Evolutionary conservation across 2,797 vertebrate species (phyloP).

Genomic region (Antrozous pallidus): DNA sequence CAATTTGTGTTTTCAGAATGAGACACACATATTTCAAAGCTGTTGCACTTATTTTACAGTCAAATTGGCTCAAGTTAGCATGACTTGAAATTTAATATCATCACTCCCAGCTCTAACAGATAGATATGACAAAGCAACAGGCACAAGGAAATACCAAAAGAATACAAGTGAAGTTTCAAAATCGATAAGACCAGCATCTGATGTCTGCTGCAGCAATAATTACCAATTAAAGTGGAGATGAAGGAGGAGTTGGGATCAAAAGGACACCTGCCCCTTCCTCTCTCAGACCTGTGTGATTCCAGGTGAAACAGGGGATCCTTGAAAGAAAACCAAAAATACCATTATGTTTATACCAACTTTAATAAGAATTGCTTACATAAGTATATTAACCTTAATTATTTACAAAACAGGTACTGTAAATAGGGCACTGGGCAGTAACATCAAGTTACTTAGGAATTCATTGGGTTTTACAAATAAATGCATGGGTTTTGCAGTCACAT

Average conservation of each 20-base stretch:
- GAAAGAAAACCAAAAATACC: slow-evolving; percentile 64
- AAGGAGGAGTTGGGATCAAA: slow-evolving; percentile 92
- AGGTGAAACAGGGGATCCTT: slow-evolving; percentile 90
- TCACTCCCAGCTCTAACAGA: slow-evolving; percentile 13
- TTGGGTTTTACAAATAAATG: not conserved
- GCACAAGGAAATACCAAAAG: slow-evolving; percentile 56
- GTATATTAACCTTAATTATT: not conserved
- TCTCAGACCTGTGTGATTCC: slow-evolving; percentile 87
- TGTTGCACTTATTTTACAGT: slow-evolving; percentile 25
- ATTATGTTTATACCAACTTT: not conserved
- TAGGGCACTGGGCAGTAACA: not conserved
- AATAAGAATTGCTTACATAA: not conserved
- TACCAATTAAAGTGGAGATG: slow-evolving; percentile 88
- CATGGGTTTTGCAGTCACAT: not conserved
- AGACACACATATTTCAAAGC: not conserved
- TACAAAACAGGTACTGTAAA: not conserved
- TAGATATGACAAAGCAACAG: slow-evolving; percentile 11
- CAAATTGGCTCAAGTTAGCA: not conserved
- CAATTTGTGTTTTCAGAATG: slow-evolving; percentile 31
- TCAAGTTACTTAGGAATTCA: not conserved
- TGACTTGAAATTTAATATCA: slow-evolving; percentile 52
- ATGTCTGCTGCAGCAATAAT: slow-evolving; percentile 72
- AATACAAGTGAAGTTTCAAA: slow-evolving; percentile 6
- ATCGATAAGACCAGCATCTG: slow-evolving; percentile 40
- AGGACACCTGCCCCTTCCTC: slow-evolving; percentile 93